Evolutionary conservation across 2,113 vertebrate genomes (phyloP), one percentile per base, ranked within the genome.

Genomic region (Rhinichthys klamathensis): DNA sequence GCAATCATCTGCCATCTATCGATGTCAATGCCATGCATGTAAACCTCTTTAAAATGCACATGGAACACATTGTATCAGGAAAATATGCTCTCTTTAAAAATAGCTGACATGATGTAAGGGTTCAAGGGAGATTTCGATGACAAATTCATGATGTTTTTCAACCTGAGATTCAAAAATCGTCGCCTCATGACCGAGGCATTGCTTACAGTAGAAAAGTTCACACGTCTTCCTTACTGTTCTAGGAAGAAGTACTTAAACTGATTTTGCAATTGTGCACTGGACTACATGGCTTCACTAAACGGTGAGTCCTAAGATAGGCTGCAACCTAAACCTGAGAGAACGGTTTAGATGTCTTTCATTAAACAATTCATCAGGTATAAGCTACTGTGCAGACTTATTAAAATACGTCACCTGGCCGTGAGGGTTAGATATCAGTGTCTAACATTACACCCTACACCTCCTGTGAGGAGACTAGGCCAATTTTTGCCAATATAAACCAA

Each of bases 131-230:
- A 92, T 90, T 60, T 75, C 3, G 86, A 85, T 67, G 32, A 58
- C 35, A 72, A 78, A 46, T 44, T 49, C 44, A 74, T 63, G 76
- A 92, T 92, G 92, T 92, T 94, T 92, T 91, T 82, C 85, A 93
- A 94, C 95, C 94, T 95, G 95, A 95, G 95, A 92, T 94, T 92
- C 88, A 89, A 88, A 91, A 92, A 87, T 89, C 16, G 46, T 74
- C 38, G 56, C 83, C 83, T 84, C 83, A 44, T 2, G 23, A 85
- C 85, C 79, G 89, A 89, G 87, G 84, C 87, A 82, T 54, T 69
- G 74, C 87, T 89, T 87, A 88, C 84, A 83, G 77, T 85, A 85
- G 78, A 60, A 79, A 25, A 58, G 54, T 78, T 86, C 69, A 72
- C 38, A 46, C n/a, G 51, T 61, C 74, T 84, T 89, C 35, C 30